A percentile compares a stretch with the other conserved stretches of the same genome.
phyloP scores from a whole-genome alignment of 2,888 invertebrate species.

The Yponomeuta sedellus region DNA sequence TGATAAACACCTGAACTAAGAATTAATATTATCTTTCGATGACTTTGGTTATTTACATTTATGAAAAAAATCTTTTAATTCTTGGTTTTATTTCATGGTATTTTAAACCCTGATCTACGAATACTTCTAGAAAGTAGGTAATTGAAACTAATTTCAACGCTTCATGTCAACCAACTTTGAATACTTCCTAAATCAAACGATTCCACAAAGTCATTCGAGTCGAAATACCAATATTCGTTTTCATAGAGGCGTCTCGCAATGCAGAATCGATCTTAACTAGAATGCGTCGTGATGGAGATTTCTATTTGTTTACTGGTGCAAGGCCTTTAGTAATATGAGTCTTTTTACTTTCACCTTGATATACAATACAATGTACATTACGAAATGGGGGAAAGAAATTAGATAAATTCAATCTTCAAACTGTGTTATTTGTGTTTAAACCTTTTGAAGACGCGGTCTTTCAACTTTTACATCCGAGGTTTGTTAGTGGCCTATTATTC shows the following conservation, averaged over 20 bases:
- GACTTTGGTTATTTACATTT: conserved; percentile 23
- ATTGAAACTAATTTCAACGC: neutral
- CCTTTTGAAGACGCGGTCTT: neutral
- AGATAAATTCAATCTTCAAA: conserved; percentile 3
- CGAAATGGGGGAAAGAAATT: conserved; percentile 1
- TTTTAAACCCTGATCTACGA: neutral
- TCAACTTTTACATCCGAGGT: neutral
- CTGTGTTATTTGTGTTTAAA: neutral
- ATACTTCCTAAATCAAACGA: neutral
- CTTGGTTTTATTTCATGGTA: neutral
- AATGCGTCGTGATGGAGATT: conserved; percentile 48
- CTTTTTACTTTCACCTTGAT: conserved; percentile 42
- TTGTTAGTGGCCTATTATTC: neutral
- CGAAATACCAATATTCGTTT: conserved; percentile 56
- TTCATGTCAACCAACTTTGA: neutral
- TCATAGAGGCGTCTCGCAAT: conserved; percentile 40
- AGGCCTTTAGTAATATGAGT: conserved; percentile 50
- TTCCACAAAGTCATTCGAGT: conserved; percentile 24
- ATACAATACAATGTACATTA: conserved; percentile 19
- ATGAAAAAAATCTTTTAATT: no score
- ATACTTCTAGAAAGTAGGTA: neutral
- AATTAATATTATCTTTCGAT: conserved; percentile 27
- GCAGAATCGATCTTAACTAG: conserved; percentile 41
- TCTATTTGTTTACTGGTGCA: conserved; percentile 55
- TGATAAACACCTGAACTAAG: conserved; percentile 30